These are phyloP conservation scores for Lycocerus yunnanus DNA, from an alignment of 2,888 invertebrate genomes.

Conservation along the genomic window DNA sequence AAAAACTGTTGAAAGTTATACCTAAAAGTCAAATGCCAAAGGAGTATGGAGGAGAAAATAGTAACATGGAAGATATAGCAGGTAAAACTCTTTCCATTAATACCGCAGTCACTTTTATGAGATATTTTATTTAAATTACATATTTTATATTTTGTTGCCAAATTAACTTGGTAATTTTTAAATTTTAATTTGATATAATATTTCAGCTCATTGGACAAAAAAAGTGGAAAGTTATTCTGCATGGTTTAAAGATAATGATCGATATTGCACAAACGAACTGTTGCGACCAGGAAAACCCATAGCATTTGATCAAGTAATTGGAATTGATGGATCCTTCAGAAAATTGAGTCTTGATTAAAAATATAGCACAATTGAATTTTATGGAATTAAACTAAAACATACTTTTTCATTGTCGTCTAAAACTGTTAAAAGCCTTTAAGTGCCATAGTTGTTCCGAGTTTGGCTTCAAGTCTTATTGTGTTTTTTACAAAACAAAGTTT, in stretches of 20 bases:
- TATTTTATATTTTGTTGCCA: too few relatives aligned
- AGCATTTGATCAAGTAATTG: slow-evolving; percentile 41
- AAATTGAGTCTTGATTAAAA: background rate
- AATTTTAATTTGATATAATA: background rate
- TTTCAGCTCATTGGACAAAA: slow-evolving; percentile 58
- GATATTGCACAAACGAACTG: slow-evolving; percentile 58
- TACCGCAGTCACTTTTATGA: too few relatives aligned
- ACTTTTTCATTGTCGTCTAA: too few relatives aligned
- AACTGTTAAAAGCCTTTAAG: too few relatives aligned
- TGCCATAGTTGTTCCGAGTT: too few relatives aligned
- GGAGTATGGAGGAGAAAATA: background rate
- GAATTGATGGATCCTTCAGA: background rate
- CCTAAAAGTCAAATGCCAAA: background rate
- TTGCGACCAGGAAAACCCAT: slow-evolving; percentile 60
- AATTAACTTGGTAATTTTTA: too few relatives aligned
- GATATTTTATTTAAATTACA: background rate
- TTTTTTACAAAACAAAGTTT: too few relatives aligned
- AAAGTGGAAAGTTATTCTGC: slow-evolving; percentile 58
- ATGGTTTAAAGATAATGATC: slow-evolving; percentile 59
- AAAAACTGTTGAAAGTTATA: background rate
- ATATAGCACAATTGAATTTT: too few relatives aligned
- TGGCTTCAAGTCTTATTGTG: too few relatives aligned
- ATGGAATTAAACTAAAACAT: too few relatives aligned
- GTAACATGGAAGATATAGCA: background rate
- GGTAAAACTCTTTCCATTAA: background rate